Evolutionary conservation across 1,140 invertebrate genomes (phyloP).

Genomic region (Lepidostoma basale): DNA sequence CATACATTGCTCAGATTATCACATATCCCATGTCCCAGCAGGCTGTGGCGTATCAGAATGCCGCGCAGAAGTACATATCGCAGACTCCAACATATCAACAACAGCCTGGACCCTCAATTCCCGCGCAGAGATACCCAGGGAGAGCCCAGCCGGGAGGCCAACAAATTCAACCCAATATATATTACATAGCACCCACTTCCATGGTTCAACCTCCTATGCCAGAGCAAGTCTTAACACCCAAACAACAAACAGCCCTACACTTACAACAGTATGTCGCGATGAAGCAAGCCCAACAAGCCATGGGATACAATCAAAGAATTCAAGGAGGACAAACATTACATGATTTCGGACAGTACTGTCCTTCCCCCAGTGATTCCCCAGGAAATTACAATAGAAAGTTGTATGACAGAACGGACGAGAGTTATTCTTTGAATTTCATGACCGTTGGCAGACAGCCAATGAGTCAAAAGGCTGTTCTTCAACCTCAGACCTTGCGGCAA

Average conservation of each 20-base stretch:
- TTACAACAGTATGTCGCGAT: slow-evolving; percentile 61
- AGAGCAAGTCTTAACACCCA: slow-evolving; percentile 53
- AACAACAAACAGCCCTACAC: slow-evolving; percentile 58
- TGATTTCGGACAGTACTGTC: slow-evolving; percentile 39
- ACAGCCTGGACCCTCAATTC: slow-evolving; percentile 45
- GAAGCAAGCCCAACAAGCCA: slow-evolving; percentile 61
- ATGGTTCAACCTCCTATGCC: slow-evolving; percentile 26
- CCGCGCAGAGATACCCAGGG: slow-evolving; percentile 48
- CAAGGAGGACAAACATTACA: slow-evolving; percentile 43
- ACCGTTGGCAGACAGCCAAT: slow-evolving; percentile 31
- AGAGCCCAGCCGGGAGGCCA: slow-evolving; percentile 33
- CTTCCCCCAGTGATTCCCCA: slow-evolving; percentile 31
- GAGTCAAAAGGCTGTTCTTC: slow-evolving; percentile 25
- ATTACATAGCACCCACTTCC: slow-evolving; percentile 55
- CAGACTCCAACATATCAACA: slow-evolving; percentile 56
- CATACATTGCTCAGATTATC: slow-evolving; percentile 59
- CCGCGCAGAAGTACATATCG: slow-evolving; percentile 55
- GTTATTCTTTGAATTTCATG: slow-evolving; percentile 41
- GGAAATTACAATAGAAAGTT: slow-evolving; percentile 39
- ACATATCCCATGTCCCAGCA: slow-evolving; percentile 60
- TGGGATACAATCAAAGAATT: slow-evolving; percentile 55
- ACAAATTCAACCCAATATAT: slow-evolving; percentile 52
- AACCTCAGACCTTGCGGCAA: slow-evolving; percentile 32
- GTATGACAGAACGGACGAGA: slow-evolving; percentile 38
- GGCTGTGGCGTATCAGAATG: slow-evolving; percentile 49